These are phyloP conservation scores for Orycteropus afer DNA, from an alignment of 2,113 vertebrate species.

Conservation along the genomic window DNA sequence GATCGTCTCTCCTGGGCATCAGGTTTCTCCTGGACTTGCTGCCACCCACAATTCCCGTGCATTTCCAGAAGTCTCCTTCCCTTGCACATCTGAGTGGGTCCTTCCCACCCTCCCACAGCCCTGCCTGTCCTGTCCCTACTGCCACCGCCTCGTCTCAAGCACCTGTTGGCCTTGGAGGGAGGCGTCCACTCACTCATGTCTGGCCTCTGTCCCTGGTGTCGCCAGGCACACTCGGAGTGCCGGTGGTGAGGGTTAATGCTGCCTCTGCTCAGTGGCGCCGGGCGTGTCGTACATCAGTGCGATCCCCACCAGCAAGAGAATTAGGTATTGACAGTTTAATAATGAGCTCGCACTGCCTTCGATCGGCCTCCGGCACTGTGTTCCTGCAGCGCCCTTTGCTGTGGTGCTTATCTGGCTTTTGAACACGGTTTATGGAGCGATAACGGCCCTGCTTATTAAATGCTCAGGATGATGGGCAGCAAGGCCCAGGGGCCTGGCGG, in stretches of 20 bases:
- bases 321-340: slow-evolving; percentile 85
- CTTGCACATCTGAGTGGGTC: background rate
- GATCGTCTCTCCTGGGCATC: background rate
- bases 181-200: too few species aligned
- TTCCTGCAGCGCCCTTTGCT: slow-evolving; percentile 38
- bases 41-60: too few species aligned
- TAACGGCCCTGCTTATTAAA: slow-evolving; percentile 68
- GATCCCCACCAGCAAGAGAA: slow-evolving; percentile 66
- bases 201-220: background rate
- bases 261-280: slow-evolving; percentile 12
- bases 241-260: slow-evolving; percentile 53
- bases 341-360: slow-evolving; percentile 77
- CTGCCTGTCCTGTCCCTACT: too few species aligned
- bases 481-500: background rate
- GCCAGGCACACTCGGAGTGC: background rate
- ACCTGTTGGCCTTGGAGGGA: background rate
- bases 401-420: slow-evolving; percentile 57
- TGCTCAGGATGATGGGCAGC: background rate
- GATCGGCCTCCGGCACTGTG: background rate
- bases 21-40: background rate
- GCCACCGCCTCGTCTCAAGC: too few species aligned
- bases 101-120: background rate
- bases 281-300: slow-evolving; percentile 63
- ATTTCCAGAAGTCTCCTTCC: background rate
- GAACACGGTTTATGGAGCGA: slow-evolving; percentile 38